These are phyloP conservation scores for Myotis myotis DNA, from an alignment of 2,797 vertebrate species.

Conservation along the genomic window DNA sequence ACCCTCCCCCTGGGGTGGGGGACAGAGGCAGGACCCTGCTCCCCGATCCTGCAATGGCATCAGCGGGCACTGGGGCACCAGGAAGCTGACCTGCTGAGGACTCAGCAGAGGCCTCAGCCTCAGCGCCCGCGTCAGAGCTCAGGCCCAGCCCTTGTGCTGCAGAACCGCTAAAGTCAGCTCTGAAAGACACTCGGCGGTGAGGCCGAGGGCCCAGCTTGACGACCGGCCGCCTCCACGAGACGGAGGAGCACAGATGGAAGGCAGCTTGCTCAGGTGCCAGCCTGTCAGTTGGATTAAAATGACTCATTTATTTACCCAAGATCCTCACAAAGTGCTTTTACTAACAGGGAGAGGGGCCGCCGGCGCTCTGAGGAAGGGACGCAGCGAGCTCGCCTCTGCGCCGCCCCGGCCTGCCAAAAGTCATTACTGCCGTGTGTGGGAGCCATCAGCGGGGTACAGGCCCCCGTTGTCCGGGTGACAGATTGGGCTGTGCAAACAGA, in stretches of 20 bases:
- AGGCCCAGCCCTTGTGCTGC: constrained; percentile 6
- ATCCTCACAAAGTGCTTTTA: constrained; percentile 96
- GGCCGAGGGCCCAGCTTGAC: constrained; percentile 89
- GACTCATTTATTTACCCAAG: constrained; percentile 99
- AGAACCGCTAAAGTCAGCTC: constrained; percentile 83
- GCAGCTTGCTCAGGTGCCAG: constrained; percentile 98
- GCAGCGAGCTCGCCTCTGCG: constrained; percentile 79
- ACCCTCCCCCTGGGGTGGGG: not conserved
- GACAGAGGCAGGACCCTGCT: not conserved
- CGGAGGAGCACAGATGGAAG: constrained; percentile 99
- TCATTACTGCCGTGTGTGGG: constrained; percentile 98
- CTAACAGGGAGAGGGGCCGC: constrained; percentile 90
- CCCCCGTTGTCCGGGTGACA: constrained; percentile 96
- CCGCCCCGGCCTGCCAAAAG: constrained; percentile 95
- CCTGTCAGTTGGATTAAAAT: constrained; percentile 99
- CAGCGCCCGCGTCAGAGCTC: not conserved
- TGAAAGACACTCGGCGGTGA: constrained; percentile 83
- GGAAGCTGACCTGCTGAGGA: not conserved
- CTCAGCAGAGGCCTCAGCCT: not conserved
- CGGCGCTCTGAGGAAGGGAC: constrained; percentile 85
- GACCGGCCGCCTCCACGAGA: constrained; percentile 95
- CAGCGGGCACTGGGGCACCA: no score
- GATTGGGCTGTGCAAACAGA: constrained; percentile 97
- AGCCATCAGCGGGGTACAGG: constrained; percentile 96
- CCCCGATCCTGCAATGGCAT: not conserved